phyloP scores from a whole-genome alignment of 2,888 invertebrate genomes.

The Drosophila formosana region DNA sequence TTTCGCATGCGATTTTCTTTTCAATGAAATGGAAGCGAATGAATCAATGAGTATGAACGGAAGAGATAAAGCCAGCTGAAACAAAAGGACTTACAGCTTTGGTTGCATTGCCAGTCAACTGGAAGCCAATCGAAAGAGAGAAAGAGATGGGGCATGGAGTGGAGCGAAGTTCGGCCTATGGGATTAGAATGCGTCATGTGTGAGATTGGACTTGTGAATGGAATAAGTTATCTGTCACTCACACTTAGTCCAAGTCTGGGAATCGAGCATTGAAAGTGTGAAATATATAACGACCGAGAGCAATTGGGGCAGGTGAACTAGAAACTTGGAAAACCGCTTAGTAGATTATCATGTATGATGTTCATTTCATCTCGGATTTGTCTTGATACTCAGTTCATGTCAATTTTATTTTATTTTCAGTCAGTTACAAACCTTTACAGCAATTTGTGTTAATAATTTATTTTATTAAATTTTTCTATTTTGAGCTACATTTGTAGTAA shows the following conservation, averaged over 20 bases:
- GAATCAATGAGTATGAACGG: slow-evolving; percentile 23
- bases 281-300: no score
- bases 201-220: slow-evolving; percentile 18
- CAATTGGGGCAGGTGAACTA: not conserved
- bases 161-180: slow-evolving; percentile 7
- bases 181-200: slow-evolving; percentile 22
- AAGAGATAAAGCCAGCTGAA: slow-evolving; percentile 19
- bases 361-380: not conserved
- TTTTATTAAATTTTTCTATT: not conserved
- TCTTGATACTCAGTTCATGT: not conserved
- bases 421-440: no score
- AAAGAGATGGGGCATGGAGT: not conserved
- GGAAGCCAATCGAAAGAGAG: slow-evolving; percentile 45
- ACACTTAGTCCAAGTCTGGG: slow-evolving; percentile 14
- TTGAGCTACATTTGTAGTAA: not conserved
- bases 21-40: slow-evolving; percentile 55
- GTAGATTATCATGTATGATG: not conserved
- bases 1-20: slow-evolving; percentile 46
- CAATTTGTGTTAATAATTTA: no score
- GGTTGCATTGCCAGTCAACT: slow-evolving; percentile 34
- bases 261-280: not conserved
- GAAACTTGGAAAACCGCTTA: not conserved
- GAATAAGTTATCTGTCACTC: slow-evolving; percentile 29
- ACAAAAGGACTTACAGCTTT: slow-evolving; percentile 58
- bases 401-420: not conserved